Evolutionary conservation across 2,888 invertebrate species (phyloP), one percentile per base, ranked within the genome.

Genomic region (Alsophila aescularia): DNA sequence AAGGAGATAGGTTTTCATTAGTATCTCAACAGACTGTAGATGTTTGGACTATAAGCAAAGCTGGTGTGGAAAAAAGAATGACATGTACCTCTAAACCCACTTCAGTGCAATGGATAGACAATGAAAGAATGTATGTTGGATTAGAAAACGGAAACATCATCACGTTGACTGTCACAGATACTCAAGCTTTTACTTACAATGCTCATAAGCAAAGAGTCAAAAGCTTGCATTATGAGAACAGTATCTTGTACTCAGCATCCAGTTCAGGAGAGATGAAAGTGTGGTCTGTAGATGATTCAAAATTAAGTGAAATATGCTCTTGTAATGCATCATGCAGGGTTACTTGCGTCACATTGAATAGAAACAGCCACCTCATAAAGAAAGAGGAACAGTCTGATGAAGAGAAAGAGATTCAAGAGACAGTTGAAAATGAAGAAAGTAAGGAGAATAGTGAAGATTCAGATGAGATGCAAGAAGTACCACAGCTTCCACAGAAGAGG

Each of bases 241-340:
- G 93, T 44, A 92, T 90, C 67, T 73, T 96, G 16, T 93, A 94
- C 44, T 94, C 96, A 27, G 95, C 94, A 13, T 95, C 96, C 5
- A 97, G 97, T 84, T 93, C 94, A 57, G 98, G 98, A 0, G 94
- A 95, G 73, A 87, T 97, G 40, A 96, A 96, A 84, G 83, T 96
- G 0, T 97, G 96, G 96, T 89, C 77, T 34, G 73, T 83, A 14
- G 65, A 68, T 27, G 77, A 85, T 53, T 75, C 80, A 3, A 80
- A 75, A 37, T 69, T 94, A 71, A 71, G 82, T 69, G 92, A 94
- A 78, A 79, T 95, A 60, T 92, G 93, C 32, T 90, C 89, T 51
- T 85, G 91, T n/a, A 94, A 93, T 77, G 93, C 94, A 41, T 94
- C 93, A 3, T 95, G 95, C 75, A 92, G 97, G 70, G 93, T 96